Evolutionary conservation across 37 sponge, comb jelly and placozoan species (phyloP), one percentile per base, ranked within the genome.

Genomic region (Ephydatia muelleri): DNA sequence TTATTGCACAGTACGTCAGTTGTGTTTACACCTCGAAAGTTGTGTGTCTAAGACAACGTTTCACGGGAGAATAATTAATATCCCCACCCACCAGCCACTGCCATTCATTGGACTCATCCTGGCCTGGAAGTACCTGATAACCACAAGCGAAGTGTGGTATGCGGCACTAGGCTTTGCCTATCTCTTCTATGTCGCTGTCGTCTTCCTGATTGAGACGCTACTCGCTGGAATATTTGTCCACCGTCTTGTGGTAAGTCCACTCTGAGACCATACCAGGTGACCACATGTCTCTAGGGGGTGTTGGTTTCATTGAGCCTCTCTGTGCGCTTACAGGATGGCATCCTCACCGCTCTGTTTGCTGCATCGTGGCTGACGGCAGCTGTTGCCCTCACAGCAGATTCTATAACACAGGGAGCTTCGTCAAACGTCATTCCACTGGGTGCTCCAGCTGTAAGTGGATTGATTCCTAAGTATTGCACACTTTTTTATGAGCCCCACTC

Each of bases 191-290:
- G 34, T 75, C 19, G 70, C 25, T 22, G 31, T 87, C 2, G 88
- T 87, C 68, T 38, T 87, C 40, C 67, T 88, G 30, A 35, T 87
- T 2, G 88, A 87, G 73, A 75, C 67, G 67, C 81, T 73, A 68
- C 36, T 87, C 5, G 69, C 88, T 6, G 49, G 39, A 3, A 12
- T 82, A n/a, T 87, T 81, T 68, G 64, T 87, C 16, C 88, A 87
- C 76, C 49, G 77, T 26, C 82, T 87, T 21, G 39, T 87, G 23
- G 88, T 87, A 48, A 81, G 82, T 75, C 31, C 1, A 26, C 8
- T 75, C 35, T 57, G n/a, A n/a, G n/a, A n/a, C n/a, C n/a, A n/a
- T n/a, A n/a, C n/a, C n/a, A n/a, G n/a, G n/a, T 57, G 57, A 57
- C 57, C 57, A n/a, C n/a, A 14, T 57, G 57, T 57, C 57, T 57